Evolutionary conservation across 2,797 vertebrate species (phyloP), one percentile per base, ranked within the genome.

Genomic region (Myripristis jacobus): DNA sequence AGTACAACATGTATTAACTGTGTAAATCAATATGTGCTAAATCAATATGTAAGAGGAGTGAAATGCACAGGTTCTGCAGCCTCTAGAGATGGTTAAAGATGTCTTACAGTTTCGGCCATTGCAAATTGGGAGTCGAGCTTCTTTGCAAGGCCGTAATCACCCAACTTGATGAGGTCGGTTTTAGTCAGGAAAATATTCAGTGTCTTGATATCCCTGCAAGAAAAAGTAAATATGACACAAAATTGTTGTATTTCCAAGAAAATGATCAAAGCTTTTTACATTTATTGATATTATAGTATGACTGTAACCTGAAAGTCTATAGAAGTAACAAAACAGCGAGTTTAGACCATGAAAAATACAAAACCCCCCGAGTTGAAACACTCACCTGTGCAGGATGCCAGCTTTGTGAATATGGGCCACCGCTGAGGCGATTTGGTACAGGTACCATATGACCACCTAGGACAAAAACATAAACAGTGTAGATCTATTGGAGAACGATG

Each of bases 101-200:
- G 13, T 16, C 95, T 95, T 82, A 99, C 98, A 9, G 97, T 98
- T 86, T 99, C 98, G 77, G 98, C 97, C 97, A 99, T 99, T 8
- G 97, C 97, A 88, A 96, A 97, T 77, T 97, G 95, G 1, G 96
- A 98, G 87, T 95, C 96, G 56, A 99, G 94, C 90, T 98, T 98
- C 92, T 99, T 99, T 54, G 98, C 97, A 27, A 99, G 88, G 21
- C 98, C 98, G 70, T 99, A 99, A 89, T 99, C 98, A 4, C 98
- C 98, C 81, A 99, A 84, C 87, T 99, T 99, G 82, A 99, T 98
- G 81, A 99, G 94, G 88, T 98, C 96, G 75, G 97, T 98, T 90
- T 99, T 99, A 70, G 98, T 99, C 82, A 99, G 94, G 90, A 99
- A 99, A 92, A 99, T 99, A 92, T 99, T 99, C 88, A 99, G 93